Evolutionary conservation across 1,140 invertebrate species (phyloP).

Genomic region (Megathymus violae): DNA sequence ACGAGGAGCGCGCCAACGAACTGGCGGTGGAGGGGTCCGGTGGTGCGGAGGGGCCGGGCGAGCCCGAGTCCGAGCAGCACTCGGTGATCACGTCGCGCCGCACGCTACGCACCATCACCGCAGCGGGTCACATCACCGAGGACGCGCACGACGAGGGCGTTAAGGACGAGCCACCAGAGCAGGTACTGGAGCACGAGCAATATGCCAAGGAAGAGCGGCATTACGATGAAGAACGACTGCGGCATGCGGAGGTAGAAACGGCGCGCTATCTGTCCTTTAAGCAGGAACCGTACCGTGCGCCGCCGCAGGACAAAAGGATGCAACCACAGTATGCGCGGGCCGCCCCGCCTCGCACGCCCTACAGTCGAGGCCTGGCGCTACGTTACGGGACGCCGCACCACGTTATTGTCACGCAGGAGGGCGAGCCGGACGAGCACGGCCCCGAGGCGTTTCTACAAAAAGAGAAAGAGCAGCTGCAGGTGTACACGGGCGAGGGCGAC

Average conservation of each 20-base stretch:
- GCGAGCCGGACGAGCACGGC: conserved; percentile 57
- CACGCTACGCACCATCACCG: no score
- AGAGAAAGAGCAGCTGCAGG: conserved; percentile 61
- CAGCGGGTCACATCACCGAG: no score
- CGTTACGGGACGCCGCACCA: conserved; percentile 68
- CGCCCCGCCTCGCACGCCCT: conserved; percentile 47
- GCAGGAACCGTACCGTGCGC: conserved; percentile 59
- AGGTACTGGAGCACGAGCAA: conserved; percentile 48
- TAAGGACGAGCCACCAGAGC: no score
- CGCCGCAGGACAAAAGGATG: conserved; percentile 48
- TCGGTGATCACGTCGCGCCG: no score
- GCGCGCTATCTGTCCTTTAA: conserved; percentile 72
- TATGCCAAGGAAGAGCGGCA: conserved; percentile 73
- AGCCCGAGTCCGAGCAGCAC: no score
- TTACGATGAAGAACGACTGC: conserved; percentile 69
- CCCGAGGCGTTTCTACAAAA: conserved; percentile 61
- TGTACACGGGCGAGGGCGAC: conserved; percentile 48
- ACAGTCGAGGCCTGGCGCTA: conserved; percentile 54
- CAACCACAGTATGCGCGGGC: conserved; percentile 51
- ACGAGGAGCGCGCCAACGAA: conserved; percentile 53
- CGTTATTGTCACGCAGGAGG: conserved; percentile 63
- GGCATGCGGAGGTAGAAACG: conserved; percentile 64
- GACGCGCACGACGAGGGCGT: no score
- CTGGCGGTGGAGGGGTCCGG: conserved; percentile 20
- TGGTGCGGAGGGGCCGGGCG: no score